Percentiles rank a stretch among this genome's conserved stretches.
phyloP scores from a whole-genome alignment of 2,113 vertebrate genomes.

The Pontoporia blainvillei region DNA sequence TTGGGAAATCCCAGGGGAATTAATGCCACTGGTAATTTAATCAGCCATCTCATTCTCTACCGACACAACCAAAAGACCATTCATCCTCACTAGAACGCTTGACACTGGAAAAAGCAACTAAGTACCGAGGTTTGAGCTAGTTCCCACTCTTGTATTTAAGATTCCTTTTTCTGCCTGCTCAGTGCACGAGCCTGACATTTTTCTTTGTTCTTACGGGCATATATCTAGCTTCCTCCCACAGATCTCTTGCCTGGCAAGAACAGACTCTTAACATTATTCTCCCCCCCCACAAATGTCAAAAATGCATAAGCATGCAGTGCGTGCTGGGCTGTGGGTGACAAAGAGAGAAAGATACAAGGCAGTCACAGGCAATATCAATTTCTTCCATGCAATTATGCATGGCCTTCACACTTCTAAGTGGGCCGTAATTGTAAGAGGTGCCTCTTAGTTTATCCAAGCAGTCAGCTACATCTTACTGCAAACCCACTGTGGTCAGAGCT shows the following conservation, averaged over 20 bases:
- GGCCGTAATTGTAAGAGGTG: neutral
- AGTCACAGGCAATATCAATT: neutral
- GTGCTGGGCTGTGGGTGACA: slow-evolving; percentile 24
- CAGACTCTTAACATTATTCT: slow-evolving; percentile 27
- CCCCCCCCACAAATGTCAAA: slow-evolving; percentile 52
- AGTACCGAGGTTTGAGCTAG: neutral
- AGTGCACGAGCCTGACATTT: slow-evolving; percentile 46
- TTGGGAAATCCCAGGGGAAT: neutral
- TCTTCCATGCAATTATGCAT: neutral
- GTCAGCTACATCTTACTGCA: neutral
- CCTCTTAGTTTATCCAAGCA: neutral
- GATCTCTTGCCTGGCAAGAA: slow-evolving; percentile 47
- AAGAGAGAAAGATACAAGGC: neutral
- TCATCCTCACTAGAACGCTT: neutral
- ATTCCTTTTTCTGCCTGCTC: neutral
- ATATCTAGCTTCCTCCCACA: slow-evolving; percentile 63
- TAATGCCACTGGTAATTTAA: neutral
- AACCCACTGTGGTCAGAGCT: neutral
- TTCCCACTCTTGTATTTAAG: slow-evolving; percentile 5
- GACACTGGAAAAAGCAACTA: neutral
- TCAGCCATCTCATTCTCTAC: neutral
- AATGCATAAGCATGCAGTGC: neutral
- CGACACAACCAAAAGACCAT: neutral
- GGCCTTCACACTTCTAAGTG: neutral
- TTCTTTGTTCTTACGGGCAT: slow-evolving; percentile 59